Base-by-base conservation (phyloP, 2,113 vertebrate genomes). In the Phrynosoma platyrhinos region DNA sequence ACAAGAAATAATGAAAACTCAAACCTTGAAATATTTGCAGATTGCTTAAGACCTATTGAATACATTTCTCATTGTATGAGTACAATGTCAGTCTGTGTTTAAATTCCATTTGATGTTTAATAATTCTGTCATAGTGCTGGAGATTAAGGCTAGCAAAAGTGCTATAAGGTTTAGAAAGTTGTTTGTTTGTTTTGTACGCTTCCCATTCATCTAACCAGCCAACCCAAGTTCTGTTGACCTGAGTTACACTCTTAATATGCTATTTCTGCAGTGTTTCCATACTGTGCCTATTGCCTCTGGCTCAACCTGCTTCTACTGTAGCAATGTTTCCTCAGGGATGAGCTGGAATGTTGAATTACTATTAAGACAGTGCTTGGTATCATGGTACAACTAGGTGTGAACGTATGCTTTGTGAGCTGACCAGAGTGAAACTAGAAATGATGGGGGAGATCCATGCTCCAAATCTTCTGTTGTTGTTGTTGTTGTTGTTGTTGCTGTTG, bases 181-280 rank as follows among this genome's bases (percentile, higher is more conserved):
- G 27, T 52, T 68, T 83, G 10, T 71, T 30, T 71, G 4, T 30
- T 71, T 12, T 30, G 25, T 18, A 27, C 55, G 58, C 18, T 16
- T 42, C 2, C 36, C 20, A 53, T 84, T 58, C 69, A 74, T 55
- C 18, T 25, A 36, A 62, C n/a, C n/a, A 75, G 16, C 64, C 82
- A 30, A 30, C 9, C 36, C 74, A 77, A 55, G 9, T 42, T 77
- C 36, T 77, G 25, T 23, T 42, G 36, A 77, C 58, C 58, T 64
- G 32, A 47, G 16, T 85, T 85, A 21, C 74, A n/a, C 55, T 36
- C 58, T 64, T 36, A 9, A 20, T 32, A 55, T 36, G 40, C n/a
- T 40, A n/a, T n/a, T 85, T 85, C 55, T 77, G 36, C 74, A 76
- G 36, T 64, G 36, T 62, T 76, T 76, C 32, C n/a, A 62, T 72